These are phyloP conservation scores for Pandion haliaetus DNA, from an alignment of 2,113 vertebrate species.

Conservation along the genomic window DNA sequence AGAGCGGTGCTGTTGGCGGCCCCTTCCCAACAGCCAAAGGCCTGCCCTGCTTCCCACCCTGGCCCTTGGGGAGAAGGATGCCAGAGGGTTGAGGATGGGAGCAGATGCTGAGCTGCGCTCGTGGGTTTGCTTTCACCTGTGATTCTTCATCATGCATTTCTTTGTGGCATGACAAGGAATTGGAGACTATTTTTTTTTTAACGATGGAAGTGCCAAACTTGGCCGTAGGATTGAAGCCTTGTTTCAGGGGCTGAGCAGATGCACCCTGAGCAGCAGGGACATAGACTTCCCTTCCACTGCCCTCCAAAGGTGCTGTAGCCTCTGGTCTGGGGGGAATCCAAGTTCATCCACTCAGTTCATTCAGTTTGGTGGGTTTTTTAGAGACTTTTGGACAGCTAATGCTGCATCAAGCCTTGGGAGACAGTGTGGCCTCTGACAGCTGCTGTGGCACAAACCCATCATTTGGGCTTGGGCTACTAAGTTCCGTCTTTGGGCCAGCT, in stretches of 20 bases:
- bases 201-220: not conserved
- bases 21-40: not conserved
- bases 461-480: not conserved
- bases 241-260: not conserved
- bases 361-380: not conserved
- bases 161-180: not conserved
- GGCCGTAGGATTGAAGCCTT: not conserved
- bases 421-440: not conserved
- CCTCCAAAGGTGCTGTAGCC: not conserved
- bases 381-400: not conserved
- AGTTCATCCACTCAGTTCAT: not conserved
- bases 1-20: accelerated
- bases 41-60: not conserved
- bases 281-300: not conserved
- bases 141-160: not conserved
- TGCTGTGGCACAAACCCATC: not conserved
- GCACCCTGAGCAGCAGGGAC: no score
- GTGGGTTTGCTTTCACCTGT: not conserved
- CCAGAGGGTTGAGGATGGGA: not conserved
- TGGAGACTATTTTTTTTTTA: not conserved
- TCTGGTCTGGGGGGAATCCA: not conserved
- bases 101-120: not conserved
- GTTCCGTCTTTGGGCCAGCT: not conserved
- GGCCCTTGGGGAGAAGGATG: not conserved
- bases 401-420: not conserved